Percentiles rank a stretch among this genome's conserved stretches.
Conservation (phyloP, 1,140 invertebrate species). For the Ips nitidus region DNA sequence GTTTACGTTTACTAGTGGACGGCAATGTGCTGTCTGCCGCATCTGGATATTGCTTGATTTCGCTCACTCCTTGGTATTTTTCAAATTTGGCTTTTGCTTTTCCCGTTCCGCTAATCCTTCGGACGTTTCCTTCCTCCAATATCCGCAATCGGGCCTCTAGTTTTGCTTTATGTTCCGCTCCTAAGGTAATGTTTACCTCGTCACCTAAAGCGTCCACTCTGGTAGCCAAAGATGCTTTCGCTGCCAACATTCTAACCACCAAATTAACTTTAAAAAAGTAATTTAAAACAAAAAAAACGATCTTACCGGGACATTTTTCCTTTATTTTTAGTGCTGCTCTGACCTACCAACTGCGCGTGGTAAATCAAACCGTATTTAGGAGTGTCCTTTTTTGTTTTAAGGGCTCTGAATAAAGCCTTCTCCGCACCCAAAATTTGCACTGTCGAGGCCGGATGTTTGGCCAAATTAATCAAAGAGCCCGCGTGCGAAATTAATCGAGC, state of each 20-base stretch:
- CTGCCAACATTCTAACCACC: slow-evolving; percentile 76
- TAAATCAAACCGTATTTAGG: slow-evolving; percentile 99
- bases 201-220: slow-evolving; percentile 96
- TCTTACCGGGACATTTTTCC: slow-evolving; percentile 84
- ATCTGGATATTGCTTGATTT: slow-evolving; percentile 64
- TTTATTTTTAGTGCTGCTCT: slow-evolving; percentile 85
- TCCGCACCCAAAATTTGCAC: slow-evolving; percentile 98
- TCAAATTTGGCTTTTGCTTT: slow-evolving; percentile 87
- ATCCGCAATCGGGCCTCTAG: slow-evolving; percentile 75
- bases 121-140: slow-evolving; percentile 83
- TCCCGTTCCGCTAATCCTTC: slow-evolving; percentile 82
- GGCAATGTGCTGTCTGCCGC: slow-evolving; percentile 63
- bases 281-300: background rate
- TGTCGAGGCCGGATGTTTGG: slow-evolving; percentile 97
- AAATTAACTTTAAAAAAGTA: background rate
- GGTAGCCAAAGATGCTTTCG: slow-evolving; percentile 90
- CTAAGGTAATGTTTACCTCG: slow-evolving; percentile 57
- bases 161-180: slow-evolving; percentile 84
- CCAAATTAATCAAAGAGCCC: slow-evolving; percentile 90
- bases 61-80: slow-evolving; percentile 83
- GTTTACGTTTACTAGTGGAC: slow-evolving; percentile 53
- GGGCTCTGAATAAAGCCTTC: slow-evolving; percentile 94
- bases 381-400: slow-evolving; percentile 97
- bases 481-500: slow-evolving; percentile 94
- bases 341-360: slow-evolving; percentile 91